Percentiles rank a stretch among this genome's conserved stretches.
Conservation (phyloP, 2,888 invertebrate genomes). For the Trissolcus brochymenae region DNA sequence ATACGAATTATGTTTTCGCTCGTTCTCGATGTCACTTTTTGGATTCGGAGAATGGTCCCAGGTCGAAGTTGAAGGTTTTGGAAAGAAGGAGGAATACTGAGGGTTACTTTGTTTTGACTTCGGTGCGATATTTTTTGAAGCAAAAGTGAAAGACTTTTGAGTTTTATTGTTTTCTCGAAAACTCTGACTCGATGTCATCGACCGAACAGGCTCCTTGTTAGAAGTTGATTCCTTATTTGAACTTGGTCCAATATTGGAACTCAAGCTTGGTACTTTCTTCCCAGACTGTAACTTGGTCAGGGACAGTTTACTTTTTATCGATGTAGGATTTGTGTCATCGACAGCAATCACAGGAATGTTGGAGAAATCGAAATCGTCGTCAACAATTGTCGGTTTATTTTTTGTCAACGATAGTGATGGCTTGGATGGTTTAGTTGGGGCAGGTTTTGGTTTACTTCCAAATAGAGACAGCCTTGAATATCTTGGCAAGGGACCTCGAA, state of each 20-base stretch:
- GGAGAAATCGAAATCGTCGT: conserved; percentile 28
- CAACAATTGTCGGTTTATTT: not conserved
- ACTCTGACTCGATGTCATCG: not conserved
- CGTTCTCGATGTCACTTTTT: conserved; percentile 4
- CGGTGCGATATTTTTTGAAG: not conserved
- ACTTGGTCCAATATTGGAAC: not conserved
- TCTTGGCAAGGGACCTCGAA: not conserved
- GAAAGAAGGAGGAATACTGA: not conserved
- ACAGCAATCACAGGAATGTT: conserved; percentile 5
- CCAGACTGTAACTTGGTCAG: not conserved
- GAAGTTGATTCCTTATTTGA: not conserved
- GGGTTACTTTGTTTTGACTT: not conserved
- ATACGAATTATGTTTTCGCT: not conserved
- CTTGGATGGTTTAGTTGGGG: not conserved
- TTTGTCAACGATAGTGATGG: conserved; percentile 11
- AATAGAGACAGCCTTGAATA: not conserved
- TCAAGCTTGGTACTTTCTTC: not conserved
- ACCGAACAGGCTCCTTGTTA: not conserved
- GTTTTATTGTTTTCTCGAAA: not conserved
- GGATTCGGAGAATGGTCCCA: not conserved
- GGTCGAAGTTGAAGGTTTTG: no score
- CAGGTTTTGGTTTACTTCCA: not conserved
- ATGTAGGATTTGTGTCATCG: not conserved
- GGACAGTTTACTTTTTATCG: conserved; percentile 20
- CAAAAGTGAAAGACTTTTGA: not conserved